A percentile compares a stretch with the other conserved stretches of the same genome.
These are phyloP conservation scores for Saturnia japonica DNA, from an alignment of 2,888 invertebrate species.

Conservation along the genomic window DNA sequence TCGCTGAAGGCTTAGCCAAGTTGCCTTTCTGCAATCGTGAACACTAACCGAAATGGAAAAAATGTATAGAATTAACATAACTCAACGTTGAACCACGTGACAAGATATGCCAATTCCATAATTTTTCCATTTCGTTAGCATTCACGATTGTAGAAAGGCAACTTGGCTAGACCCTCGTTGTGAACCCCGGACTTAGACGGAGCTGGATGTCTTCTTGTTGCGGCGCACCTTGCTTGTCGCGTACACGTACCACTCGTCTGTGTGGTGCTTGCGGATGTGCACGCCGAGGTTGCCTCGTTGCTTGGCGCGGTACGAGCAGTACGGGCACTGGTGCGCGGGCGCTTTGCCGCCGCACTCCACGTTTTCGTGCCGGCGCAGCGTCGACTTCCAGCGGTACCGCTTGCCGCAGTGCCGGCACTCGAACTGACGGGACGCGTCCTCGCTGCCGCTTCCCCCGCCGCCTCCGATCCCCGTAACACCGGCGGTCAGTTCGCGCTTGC, in stretches of 20 bases:
- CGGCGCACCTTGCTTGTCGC: constrained; percentile 75
- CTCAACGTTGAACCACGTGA: no score
- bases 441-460: constrained; percentile 45
- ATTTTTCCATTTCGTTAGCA: no score
- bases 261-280: constrained; percentile 90
- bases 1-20: no score
- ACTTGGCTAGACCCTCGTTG: no score
- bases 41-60: no score
- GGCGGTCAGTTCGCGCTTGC: constrained; percentile 76
- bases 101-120: no score
- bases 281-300: constrained; percentile 92
- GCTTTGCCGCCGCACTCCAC: constrained; percentile 93
- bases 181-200: constrained; percentile 36
- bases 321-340: constrained; percentile 90
- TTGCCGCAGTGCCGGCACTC: constrained; percentile 93
- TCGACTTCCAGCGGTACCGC: constrained; percentile 93
- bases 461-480: constrained; percentile 61
- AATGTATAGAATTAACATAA: no score
- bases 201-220: constrained; percentile 69
- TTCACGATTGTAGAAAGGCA: no score
- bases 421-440: constrained; percentile 84
- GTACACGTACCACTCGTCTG: constrained; percentile 78
- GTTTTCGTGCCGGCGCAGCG: constrained; percentile 90
- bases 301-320: constrained; percentile 89
- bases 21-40: no score